Percentiles rank a stretch among this genome's conserved stretches.
Evolutionary conservation across 2,113 vertebrate species (phyloP).

Genomic region (Muntiacus reevesi): DNA sequence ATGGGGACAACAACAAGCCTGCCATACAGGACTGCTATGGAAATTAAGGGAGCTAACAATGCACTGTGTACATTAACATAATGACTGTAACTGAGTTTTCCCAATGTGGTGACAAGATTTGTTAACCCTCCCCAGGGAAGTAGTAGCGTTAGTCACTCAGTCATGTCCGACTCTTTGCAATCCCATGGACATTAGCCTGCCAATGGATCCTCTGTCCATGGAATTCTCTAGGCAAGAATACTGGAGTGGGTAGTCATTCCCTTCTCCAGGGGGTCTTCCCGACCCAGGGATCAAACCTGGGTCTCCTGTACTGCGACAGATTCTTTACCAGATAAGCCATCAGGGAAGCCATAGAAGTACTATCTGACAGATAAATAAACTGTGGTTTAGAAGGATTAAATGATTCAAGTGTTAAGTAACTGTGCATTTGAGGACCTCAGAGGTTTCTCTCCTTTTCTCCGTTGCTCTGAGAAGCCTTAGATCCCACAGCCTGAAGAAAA

Average conservation of each 20-base stretch:
- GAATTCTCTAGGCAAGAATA: background rate
- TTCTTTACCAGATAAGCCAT: background rate
- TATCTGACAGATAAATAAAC: background rate
- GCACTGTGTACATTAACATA: background rate
- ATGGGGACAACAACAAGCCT: background rate
- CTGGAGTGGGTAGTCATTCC: background rate
- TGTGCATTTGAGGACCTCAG: background rate
- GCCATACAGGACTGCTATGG: background rate
- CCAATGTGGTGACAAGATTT: background rate
- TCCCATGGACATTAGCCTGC: background rate
- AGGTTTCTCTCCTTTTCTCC: background rate
- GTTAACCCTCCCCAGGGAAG: background rate
- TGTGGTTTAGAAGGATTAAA: background rate
- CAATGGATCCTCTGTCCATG: background rate
- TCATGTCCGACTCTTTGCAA: background rate
- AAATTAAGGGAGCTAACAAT: background rate
- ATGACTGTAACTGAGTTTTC: background rate
- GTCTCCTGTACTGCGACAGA: background rate
- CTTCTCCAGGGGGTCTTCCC: background rate
- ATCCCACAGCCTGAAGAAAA: background rate
- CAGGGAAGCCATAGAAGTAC: background rate
- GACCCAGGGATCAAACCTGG: background rate
- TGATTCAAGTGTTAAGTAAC: background rate
- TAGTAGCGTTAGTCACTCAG: background rate
- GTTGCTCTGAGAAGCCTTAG: background rate